Evolutionary conservation across 2,797 vertebrate genomes (phyloP), one percentile per base, ranked within the genome.

Genomic region (Eulemur coronatus): DNA sequence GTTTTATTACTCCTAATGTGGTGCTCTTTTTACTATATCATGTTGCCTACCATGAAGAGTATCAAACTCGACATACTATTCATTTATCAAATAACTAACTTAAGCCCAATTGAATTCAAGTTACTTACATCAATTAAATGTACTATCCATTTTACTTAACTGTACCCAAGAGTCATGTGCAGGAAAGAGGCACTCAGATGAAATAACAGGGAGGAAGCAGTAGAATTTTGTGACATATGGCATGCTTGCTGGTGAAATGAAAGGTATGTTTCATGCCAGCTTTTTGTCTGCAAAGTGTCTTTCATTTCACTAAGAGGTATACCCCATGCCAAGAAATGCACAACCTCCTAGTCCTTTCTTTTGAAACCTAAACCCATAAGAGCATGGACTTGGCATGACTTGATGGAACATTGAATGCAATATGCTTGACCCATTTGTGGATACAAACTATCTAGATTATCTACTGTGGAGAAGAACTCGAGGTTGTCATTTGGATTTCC

Each of bases 181-280:
- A 96, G 91, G 93, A 97, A 94, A 72, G 72, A 97, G 92, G 0
- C 22, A 87, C 20, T 70, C 96, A 96, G 84, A 97, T 95, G 22
- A 98, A 97, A 97, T 85, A 97, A 97, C 88, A 97, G 90, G 97
- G 97, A 97, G 96, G 93, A 95, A 97, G 95, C 63, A 93, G 95
- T 87, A 98, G 96, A 89, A 95, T 97, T 98, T 96, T 95, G 96
- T 96, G 97, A 96, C 98, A 98, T 98, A 98, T 97, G 98, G 98
- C 96, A 97, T 97, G 96, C 90, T 98, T 98, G 97, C 87, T 97
- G 98, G 96, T 97, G 97, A 98, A 97, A 95, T 95, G 92, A 98
- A 97, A 98, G 96, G 94, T 98, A 98, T 98, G 98, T 91, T 89
- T 97, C 97, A 95, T 98, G 97, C 98, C 98, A 98, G 96, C 93